Evolutionary conservation across 2,888 invertebrate genomes (phyloP), one percentile per base, ranked within the genome.

Genomic region (Rhingia campestris): DNA sequence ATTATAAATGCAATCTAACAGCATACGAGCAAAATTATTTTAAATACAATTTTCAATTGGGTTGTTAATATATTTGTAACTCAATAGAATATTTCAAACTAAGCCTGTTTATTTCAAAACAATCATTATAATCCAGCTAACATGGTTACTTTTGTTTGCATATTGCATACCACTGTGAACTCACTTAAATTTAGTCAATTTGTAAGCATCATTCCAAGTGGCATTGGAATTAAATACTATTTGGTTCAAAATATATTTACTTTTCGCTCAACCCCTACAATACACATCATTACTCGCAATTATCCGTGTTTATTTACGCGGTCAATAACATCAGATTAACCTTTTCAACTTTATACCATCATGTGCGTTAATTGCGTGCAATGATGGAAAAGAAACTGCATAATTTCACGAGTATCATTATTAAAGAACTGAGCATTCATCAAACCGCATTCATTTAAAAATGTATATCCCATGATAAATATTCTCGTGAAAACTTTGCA

Each of bases 291-390:
- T 73, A 73, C 74, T 30, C 47, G 22, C 56, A 74, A 74, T 64
- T 64, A 74, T 63, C 39, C 12, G n/a, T 56, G 47, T 63, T 64
- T 72, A 64, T 74, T 64, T 39, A 32, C 47, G 64, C 47, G 64
- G 74, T 64, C 64, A 74, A 74, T 74, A 74, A 47, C 49, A 74
- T 49, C 64, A 32, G 64, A 81, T 76, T 81, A 81, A 81, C 76
- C 70, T 66, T 76, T 76, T 76, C 53, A 66, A 54, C 70, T 70
- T 59, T 41, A 81, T 54, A 72, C 61, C 45, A 64, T 66, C 43
- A 58, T 70, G 81, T 66, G 47, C 54, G 76, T 81, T 76, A 81
- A 76, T 76, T 75, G 64, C 41, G 53, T 47, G 35, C 54, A 70
- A 63, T 61, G 22, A 22, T 22, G 30, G 37, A 49, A 66, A 64